These are phyloP conservation scores for Mormyrus iriodes DNA, from an alignment of 2,113 vertebrate genomes.

Conservation along the genomic window DNA sequence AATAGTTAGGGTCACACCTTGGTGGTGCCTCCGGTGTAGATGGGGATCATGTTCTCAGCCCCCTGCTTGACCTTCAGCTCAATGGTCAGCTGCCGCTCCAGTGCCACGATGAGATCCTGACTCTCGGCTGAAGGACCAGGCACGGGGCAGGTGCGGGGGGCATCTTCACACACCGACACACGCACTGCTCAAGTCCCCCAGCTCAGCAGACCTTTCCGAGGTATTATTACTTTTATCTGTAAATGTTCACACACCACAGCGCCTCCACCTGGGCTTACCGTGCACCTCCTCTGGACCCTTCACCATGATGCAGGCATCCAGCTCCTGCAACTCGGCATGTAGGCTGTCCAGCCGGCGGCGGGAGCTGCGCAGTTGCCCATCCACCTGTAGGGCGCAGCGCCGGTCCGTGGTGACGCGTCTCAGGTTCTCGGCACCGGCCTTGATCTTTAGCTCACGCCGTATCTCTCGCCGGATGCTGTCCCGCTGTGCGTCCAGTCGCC, in stretches of 20 bases:
- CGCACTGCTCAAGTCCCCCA: background rate
- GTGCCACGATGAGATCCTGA: slow-evolving; percentile 52
- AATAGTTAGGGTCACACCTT: slow-evolving; percentile 54
- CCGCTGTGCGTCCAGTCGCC: slow-evolving; percentile 60
- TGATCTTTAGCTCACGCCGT: slow-evolving; percentile 72
- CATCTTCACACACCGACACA: background rate
- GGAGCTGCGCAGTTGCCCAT: slow-evolving; percentile 64
- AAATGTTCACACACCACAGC: background rate
- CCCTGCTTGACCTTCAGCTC: slow-evolving; percentile 73
- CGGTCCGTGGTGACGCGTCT: slow-evolving; percentile 65
- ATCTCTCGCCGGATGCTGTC: slow-evolving; percentile 64
- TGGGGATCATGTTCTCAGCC: slow-evolving; percentile 71
- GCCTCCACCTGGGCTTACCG: slow-evolving; percentile 13
- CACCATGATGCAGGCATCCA: slow-evolving; percentile 67
- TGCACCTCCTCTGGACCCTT: slow-evolving; percentile 46
- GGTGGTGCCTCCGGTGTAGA: slow-evolving; percentile 59
- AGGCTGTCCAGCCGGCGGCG: slow-evolving; percentile 67
- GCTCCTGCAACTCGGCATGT: slow-evolving; percentile 66
- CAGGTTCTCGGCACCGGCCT: slow-evolving; percentile 70
- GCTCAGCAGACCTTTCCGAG: background rate
- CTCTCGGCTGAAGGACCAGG: slow-evolving; percentile 54
- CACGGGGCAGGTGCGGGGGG: slow-evolving; percentile 63
- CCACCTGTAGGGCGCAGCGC: slow-evolving; percentile 66
- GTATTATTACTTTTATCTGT: background rate
- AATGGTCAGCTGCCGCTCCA: slow-evolving; percentile 70